These are phyloP conservation scores for Iselma pallidipennis DNA, from an alignment of 2,888 invertebrate species.

Conservation along the genomic window DNA sequence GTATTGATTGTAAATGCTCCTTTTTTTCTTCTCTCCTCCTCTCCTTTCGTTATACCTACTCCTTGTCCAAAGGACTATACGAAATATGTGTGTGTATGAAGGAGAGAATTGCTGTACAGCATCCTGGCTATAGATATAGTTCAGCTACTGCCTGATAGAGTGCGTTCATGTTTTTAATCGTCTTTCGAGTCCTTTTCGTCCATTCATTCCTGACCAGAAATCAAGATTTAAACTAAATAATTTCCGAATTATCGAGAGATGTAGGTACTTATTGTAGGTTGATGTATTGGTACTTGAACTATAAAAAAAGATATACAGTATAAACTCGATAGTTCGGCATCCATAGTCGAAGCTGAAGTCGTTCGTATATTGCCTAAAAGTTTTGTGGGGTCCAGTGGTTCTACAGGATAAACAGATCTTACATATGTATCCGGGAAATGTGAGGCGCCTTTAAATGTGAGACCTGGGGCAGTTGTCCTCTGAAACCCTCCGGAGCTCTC, in stretches of 20 bases:
- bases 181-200: background rate
- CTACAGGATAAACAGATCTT: too few relatives aligned
- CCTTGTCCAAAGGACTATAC: too few relatives aligned
- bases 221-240: constrained; percentile 13
- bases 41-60: constrained; percentile 26
- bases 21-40: background rate
- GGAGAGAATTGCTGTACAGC: background rate
- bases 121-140: constrained; percentile 14
- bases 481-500: too few relatives aligned
- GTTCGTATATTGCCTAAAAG: too few relatives aligned
- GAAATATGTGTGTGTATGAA: too few relatives aligned
- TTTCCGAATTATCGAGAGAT: background rate
- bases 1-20: constrained; percentile 56
- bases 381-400: too few relatives aligned
- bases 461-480: too few relatives aligned
- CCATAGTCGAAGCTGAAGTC: too few relatives aligned
- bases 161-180: constrained; percentile 31
- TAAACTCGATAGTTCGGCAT: too few relatives aligned
- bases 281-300: background rate
- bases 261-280: background rate
- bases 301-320: background rate
- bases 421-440: too few relatives aligned
- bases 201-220: background rate
- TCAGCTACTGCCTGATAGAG: constrained; percentile 42
- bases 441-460: too few relatives aligned